Conservation (phyloP, 2,888 invertebrate species). For the Chironomus riparius region DNA sequence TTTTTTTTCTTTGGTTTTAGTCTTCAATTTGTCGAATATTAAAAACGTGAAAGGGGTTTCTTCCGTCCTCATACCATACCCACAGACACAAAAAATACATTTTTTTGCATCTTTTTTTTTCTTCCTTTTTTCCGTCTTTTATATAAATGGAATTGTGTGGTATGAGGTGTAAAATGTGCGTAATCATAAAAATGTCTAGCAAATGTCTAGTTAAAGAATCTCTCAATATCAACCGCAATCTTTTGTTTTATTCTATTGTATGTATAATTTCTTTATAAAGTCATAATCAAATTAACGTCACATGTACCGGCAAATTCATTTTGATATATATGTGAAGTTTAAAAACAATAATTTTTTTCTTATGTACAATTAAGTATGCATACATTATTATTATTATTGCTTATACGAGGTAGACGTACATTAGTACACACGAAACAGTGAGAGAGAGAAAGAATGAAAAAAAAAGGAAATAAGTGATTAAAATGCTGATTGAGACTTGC, state of each 20-base stretch:
- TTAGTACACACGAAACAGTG: too few relatives aligned
- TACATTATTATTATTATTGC: too few relatives aligned
- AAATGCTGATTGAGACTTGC: neutral
- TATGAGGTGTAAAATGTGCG: slow-evolving; percentile 15
- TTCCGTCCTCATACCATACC: neutral
- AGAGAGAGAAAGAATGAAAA: neutral
- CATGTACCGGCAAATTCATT: slow-evolving; percentile 1
- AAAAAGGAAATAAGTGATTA: neutral
- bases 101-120: neutral
- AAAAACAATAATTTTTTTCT: neutral
- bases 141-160: slow-evolving; percentile 5
- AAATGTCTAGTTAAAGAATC: slow-evolving; percentile 19
- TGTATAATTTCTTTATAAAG: too few relatives aligned
- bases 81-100: neutral
- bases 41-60: neutral
- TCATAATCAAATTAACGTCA: neutral
- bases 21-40: neutral
- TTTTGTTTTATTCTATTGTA: too few relatives aligned
- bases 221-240: neutral
- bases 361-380: too few relatives aligned
- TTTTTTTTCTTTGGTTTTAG: slow-evolving; percentile 1
- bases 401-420: too few relatives aligned
- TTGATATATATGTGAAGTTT: neutral
- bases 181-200: slow-evolving; percentile 25
- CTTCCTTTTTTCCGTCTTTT: neutral